Evolutionary conservation across 2,797 vertebrate genomes (phyloP).

Genomic region (Vireo griseus): DNA sequence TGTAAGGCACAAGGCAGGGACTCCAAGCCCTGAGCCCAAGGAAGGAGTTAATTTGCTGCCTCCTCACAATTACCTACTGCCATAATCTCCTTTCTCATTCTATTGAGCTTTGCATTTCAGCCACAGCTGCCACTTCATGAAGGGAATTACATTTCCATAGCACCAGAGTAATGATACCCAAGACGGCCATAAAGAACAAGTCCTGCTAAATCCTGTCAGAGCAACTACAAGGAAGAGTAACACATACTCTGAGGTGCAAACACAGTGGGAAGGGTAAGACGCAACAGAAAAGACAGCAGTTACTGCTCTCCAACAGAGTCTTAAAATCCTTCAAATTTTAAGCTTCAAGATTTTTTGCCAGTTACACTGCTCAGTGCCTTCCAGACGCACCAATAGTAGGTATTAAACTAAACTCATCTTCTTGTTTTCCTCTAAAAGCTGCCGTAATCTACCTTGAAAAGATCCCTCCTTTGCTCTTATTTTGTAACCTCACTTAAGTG

Average conservation of each 20-base stretch:
- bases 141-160: neutral
- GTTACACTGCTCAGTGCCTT: neutral
- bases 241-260: neutral
- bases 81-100: neutral
- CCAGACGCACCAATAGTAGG: neutral
- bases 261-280: neutral
- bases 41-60: neutral
- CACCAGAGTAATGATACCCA: rapidly evolving
- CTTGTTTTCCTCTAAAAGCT: neutral
- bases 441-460: neutral
- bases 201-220: neutral
- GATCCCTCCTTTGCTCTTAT: neutral
- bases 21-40: neutral
- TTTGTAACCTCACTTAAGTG: neutral
- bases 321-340: neutral
- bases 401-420: neutral
- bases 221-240: neutral
- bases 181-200: rapidly evolving
- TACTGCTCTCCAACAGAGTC: neutral
- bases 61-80: neutral
- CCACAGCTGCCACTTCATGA: neutral
- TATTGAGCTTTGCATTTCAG: neutral
- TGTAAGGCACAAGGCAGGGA: rapidly evolving
- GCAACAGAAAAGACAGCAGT: neutral
- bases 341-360: neutral